Base-by-base conservation (phyloP, 2,888 invertebrate genomes). In the Ophraella communa region DNA sequence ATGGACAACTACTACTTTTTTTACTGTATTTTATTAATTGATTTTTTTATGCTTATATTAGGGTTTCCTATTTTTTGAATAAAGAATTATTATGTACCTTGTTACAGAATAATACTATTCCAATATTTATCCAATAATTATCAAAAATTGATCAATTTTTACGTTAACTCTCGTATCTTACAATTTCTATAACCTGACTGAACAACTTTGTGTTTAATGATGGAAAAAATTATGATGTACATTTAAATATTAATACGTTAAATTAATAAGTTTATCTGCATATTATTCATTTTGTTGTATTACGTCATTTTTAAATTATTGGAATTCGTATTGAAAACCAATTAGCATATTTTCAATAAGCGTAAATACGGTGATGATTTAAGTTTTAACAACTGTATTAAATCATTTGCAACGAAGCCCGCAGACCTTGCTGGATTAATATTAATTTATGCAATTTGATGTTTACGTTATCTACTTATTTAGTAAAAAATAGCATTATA, bases 221-320 rank as follows among this genome's bases (percentile, higher is more conserved):
- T 47, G 54, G 17, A 61, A 44, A 30, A 44, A 52, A 18, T 60
- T 44, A 35, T 44, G 21, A 49, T 53, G 42, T 44, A 42, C 42
- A 24, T 60, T 52, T 44, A 21, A n/a, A 35, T 35, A 35, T 0
- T 35, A 35, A n/a, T n/a, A n/a, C n/a, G n/a, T 42, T 44, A 44
- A 52, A 18, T 60, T 44, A 35, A 35, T 33, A 49, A 60, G 42
- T 44, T 52, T 52, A 24, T 60, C 51, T 44, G 20, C 10, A 35
- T 35, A 35, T 0, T 35, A 35, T 14, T 53, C 24, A 24, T 53
- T 11, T 23, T 21, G 44, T 52, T 4, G 24, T 57, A 30, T 61
- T 61, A 61, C 61, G 54, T 61, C 61, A 61, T 60, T 53, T 44
- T 30, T 44, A 47, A 45, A 49, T 45, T 30, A 23, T 44, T 11